phyloP scores from a whole-genome alignment of 2,797 vertebrate genomes.

The Takifugu rubripes region DNA sequence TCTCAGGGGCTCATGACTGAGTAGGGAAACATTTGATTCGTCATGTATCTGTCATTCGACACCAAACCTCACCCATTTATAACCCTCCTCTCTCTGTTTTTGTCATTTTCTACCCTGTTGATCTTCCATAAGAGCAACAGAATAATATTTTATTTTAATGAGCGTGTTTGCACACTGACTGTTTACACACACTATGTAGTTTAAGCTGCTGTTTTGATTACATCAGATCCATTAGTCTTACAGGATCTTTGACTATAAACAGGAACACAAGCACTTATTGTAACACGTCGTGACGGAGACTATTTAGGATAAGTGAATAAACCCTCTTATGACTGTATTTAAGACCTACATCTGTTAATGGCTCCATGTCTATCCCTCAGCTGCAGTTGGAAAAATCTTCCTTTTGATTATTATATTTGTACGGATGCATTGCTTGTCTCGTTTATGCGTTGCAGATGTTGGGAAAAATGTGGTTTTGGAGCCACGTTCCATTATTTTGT shows the following conservation, averaged over 20 bases:
- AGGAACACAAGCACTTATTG: too few species aligned
- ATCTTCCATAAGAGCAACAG: conserved; percentile 1
- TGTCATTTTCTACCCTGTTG: conserved; percentile 11
- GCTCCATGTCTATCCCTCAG: conserved; percentile 13
- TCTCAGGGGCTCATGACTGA: conserved; percentile 36
- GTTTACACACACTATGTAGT: conserved; percentile 3
- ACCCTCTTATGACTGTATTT: conserved; percentile 6
- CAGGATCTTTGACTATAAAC: too few species aligned
- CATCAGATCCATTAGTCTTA: neutral
- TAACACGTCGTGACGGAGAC: neutral
- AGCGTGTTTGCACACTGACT: conserved; percentile 1
- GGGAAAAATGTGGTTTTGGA: neutral
- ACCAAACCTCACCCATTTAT: conserved; percentile 17
- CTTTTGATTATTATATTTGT: conserved; percentile 5
- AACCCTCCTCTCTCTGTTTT: neutral
- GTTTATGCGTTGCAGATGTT: neutral
- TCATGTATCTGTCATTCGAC: conserved; percentile 41
- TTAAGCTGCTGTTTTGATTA: conserved; percentile 21
- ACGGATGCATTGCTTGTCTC: conserved; percentile 6
- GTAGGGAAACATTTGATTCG: conserved; percentile 47
- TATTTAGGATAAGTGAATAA: conserved; percentile 9
- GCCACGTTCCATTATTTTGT: neutral
- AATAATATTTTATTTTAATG: neutral
- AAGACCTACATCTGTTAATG: neutral
- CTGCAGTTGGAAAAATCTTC: neutral